A percentile compares a stretch with the other conserved stretches of the same genome.
These are phyloP conservation scores for Stigmatopora argus DNA, from an alignment of 2,113 vertebrate genomes.

Conservation along the genomic window DNA sequence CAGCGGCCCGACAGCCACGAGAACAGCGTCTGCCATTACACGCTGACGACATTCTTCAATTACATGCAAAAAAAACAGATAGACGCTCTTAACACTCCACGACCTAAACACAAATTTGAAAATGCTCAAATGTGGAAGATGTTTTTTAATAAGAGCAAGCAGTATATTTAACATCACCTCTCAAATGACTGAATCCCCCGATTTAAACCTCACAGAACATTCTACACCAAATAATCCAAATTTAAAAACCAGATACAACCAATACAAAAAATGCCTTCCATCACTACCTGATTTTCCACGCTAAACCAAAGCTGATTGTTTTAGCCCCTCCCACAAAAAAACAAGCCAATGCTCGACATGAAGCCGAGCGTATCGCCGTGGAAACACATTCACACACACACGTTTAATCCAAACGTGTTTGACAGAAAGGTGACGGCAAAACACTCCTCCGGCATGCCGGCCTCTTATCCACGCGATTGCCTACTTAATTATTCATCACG, in stretches of 20 bases:
- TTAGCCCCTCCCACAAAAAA: neutral
- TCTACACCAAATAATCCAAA: neutral
- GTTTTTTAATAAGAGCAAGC: slow-evolving; percentile 30
- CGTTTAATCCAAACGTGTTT: slow-evolving; percentile 44
- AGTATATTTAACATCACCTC: neutral
- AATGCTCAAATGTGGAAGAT: slow-evolving; percentile 14
- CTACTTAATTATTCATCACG: slow-evolving; percentile 69
- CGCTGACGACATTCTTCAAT: slow-evolving; percentile 53
- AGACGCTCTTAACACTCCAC: slow-evolving; percentile 33
- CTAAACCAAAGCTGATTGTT: too few relatives aligned
- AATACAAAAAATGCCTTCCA: too few relatives aligned
- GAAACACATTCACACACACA: slow-evolving; percentile 41
- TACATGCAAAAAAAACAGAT: slow-evolving; percentile 23
- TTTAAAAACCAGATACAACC: too few relatives aligned
- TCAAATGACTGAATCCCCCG: neutral
- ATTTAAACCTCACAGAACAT: neutral
- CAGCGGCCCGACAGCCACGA: slow-evolving; percentile 56
- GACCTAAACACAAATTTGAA: too few relatives aligned
- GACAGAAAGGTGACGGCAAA: slow-evolving; percentile 48
- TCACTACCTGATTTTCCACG: neutral
- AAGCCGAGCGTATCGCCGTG: slow-evolving; percentile 23
- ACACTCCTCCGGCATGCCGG: slow-evolving; percentile 43
- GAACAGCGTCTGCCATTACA: slow-evolving; percentile 62
- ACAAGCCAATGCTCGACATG: slow-evolving; percentile 6
- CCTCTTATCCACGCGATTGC: slow-evolving; percentile 46